phyloP scores from a whole-genome alignment of 2,888 invertebrate species.

The Ferdinandea cuprea region DNA sequence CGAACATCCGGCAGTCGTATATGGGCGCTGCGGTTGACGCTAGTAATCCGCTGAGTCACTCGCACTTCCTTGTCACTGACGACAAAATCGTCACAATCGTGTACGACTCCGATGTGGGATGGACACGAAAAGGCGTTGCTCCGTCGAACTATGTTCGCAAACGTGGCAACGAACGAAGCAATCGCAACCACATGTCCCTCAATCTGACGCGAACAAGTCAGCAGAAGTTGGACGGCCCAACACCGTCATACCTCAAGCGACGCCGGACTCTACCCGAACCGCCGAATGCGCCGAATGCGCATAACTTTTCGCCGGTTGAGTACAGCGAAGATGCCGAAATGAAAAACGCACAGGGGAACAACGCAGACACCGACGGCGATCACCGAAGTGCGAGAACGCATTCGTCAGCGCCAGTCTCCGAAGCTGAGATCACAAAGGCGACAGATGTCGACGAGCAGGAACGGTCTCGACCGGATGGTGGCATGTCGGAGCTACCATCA shows the following conservation, averaged over 20 bases:
- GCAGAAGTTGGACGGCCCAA: slow-evolving; percentile 81
- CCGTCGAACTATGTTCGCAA: slow-evolving; percentile 80
- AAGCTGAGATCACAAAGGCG: slow-evolving; percentile 53
- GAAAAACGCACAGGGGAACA: slow-evolving; percentile 68
- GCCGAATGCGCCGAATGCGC: slow-evolving; percentile 82
- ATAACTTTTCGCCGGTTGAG: slow-evolving; percentile 82
- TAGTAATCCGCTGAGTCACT: slow-evolving; percentile 82
- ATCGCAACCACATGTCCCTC: slow-evolving; percentile 80
- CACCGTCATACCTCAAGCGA: slow-evolving; percentile 80
- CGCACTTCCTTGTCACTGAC: slow-evolving; percentile 83
- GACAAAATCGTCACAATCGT: slow-evolving; percentile 83
- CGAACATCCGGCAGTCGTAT: slow-evolving; percentile 82
- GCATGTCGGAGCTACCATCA: slow-evolving; percentile 54
- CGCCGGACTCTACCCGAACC: slow-evolving; percentile 81
- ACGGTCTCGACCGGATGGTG: slow-evolving; percentile 77
- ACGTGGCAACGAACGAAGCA: slow-evolving; percentile 76
- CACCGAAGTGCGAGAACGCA: slow-evolving; percentile 73
- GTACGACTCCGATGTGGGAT: slow-evolving; percentile 83
- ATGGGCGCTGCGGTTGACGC: slow-evolving; percentile 81
- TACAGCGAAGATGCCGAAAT: slow-evolving; percentile 75
- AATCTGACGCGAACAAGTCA: slow-evolving; percentile 81
- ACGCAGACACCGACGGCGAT: slow-evolving; percentile 40
- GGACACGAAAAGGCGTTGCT: slow-evolving; percentile 82
- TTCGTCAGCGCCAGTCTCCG: slow-evolving; percentile 75
- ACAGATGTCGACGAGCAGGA: slow-evolving; percentile 61